These are phyloP conservation scores for Drosophila insularis DNA, from an alignment of 1,140 invertebrate genomes.

Conservation along the genomic window DNA sequence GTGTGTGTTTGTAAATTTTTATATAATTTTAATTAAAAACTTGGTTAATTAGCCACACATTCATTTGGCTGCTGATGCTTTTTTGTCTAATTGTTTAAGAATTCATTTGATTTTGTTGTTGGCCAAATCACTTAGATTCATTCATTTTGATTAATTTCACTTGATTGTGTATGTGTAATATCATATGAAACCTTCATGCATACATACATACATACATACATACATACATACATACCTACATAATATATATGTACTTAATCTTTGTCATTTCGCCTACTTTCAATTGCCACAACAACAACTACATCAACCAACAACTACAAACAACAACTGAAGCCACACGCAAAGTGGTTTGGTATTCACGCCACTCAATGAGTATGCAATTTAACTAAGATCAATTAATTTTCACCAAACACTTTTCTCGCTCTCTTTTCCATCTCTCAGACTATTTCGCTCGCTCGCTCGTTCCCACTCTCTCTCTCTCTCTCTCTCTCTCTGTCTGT, in stretches of 20 bases:
- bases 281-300: conserved; percentile 47
- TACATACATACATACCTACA: conserved; percentile 19
- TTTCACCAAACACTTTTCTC: conserved; percentile 56
- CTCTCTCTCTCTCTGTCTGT: conserved; percentile 2
- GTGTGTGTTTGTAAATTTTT: conserved; percentile 14
- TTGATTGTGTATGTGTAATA: no score
- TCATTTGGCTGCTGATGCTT: conserved; percentile 50
- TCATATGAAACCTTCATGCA: neutral
- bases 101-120: conserved; percentile 37
- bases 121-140: neutral
- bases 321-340: conserved; percentile 68
- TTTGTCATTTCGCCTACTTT: conserved; percentile 23
- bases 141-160: neutral
- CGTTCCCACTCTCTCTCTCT: conserved; percentile 11
- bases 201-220: neutral
- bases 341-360: conserved; percentile 81
- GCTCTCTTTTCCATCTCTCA: conserved; percentile 17
- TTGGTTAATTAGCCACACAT: conserved; percentile 60
- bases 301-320: conserved; percentile 52
- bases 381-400: conserved; percentile 54
- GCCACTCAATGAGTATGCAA: conserved; percentile 82
- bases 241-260: conserved; percentile 19
- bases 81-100: conserved; percentile 30
- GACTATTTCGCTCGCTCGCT: conserved; percentile 16
- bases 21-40: conserved; percentile 65